Evolutionary conservation across 2,113 vertebrate genomes (phyloP).

Genomic region (Garra rufa): DNA sequence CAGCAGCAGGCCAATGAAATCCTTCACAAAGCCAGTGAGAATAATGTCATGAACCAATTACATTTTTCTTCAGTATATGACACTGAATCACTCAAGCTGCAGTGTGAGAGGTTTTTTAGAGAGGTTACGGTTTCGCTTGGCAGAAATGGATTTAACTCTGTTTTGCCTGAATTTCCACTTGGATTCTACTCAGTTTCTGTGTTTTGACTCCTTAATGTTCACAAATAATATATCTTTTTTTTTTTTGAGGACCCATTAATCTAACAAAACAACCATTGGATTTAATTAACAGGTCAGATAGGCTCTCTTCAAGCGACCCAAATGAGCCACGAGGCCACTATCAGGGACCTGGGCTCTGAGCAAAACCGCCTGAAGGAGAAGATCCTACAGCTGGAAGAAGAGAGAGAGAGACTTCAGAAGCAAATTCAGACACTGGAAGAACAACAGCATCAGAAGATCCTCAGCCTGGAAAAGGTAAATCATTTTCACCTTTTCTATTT

Average conservation of each 20-base stretch:
- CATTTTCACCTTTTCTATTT: not conserved
- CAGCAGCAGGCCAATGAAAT: slow-evolving; percentile 95
- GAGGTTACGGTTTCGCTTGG: not conserved
- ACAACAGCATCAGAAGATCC: slow-evolving; percentile 89
- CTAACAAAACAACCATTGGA: not conserved
- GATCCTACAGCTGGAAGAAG: slow-evolving; percentile 88
- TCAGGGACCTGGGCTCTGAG: slow-evolving; percentile 93
- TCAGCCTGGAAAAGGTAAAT: slow-evolving; percentile 88
- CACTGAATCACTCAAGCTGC: slow-evolving; percentile 15
- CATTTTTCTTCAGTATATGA: slow-evolving; percentile 1
- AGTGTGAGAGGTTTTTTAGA: not conserved
- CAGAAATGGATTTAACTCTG: slow-evolving; percentile 5
- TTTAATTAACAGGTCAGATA: slow-evolving; percentile 86
- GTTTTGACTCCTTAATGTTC: not conserved
- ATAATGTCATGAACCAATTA: slow-evolving; percentile 41
- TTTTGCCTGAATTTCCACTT: not conserved
- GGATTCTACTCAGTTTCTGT: not conserved
- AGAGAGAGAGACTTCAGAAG: slow-evolving; percentile 86
- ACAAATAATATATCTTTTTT: not conserved
- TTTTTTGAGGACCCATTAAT: not conserved
- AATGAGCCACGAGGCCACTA: slow-evolving; percentile 93
- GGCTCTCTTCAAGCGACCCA: slow-evolving; percentile 95
- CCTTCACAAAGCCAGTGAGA: slow-evolving; percentile 63
- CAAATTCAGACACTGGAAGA: slow-evolving; percentile 87
- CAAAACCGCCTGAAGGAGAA: slow-evolving; percentile 88